Base-by-base conservation (phyloP, 1,140 invertebrate species). In the Lepidotrigona ventralis region DNA sequence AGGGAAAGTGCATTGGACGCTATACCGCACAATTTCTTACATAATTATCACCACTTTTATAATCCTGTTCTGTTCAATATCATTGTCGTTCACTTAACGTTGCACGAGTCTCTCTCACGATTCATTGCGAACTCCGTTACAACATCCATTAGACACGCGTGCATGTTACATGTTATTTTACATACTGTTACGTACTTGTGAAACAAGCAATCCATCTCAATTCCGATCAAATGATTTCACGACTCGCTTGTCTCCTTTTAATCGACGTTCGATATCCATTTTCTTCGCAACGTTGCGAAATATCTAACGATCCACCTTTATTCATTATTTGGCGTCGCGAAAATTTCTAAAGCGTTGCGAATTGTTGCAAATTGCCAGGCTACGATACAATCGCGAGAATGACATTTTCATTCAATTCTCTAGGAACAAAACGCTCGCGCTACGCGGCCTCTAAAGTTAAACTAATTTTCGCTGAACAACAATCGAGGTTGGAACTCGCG, bases 31-130 rank as follows among this genome's bases (percentile, higher is more conserved):
- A n/a, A 78, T 70, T 78, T 69, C 33, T 82, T 82, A 68, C 56
- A 2, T 46, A 78, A 83, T 83, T 83, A 78, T 46, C 21, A 33
- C n/a, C 29, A 78, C 8, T 83, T 78, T 70, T 54, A 58, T 70
- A 56, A n/a, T 58, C 23, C 17, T 1, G 3, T 70, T 15, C 29
- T 26, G 21, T 8, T 46, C 39, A 39, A 51, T 56, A 29, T 33
- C 26, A 21, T n/a, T 19, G 51, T 17, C 1, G 21, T 15, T 6
- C 21, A 58, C 21, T 77, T 69, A 58, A 21, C 51, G 29, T 66
- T 53, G 17, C 17, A 46, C 29, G 3, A 51, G 19, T 33, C 15
- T 51, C 21, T 21, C 1, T 5, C 53, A n/a, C 8, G 73, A 39
- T 60, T 46, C 39, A 60, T 64, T 17, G 15, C 17, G 6, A 17